phyloP scores from a whole-genome alignment of 2,888 invertebrate genomes.

The Calephelis perditalis region DNA sequence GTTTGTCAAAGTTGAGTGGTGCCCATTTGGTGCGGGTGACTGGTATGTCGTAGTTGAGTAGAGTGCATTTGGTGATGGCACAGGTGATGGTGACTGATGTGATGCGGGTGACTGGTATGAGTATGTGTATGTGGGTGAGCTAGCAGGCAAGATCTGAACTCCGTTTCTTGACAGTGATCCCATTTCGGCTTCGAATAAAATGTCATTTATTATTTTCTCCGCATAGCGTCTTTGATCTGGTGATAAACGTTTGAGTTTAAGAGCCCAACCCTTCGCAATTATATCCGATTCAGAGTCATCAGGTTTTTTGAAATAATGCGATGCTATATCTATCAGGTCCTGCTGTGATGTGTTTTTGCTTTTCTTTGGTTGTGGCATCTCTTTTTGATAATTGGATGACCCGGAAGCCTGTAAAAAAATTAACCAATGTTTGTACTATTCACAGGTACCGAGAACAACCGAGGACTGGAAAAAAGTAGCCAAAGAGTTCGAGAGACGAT shows the following conservation, averaged over 20 bases:
- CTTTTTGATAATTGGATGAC: conserved; percentile 10
- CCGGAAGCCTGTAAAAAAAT: not conserved
- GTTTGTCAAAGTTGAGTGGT: too few relatives aligned
- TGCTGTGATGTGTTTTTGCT: conserved; percentile 6
- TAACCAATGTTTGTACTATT: not conserved
- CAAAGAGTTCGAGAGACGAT: not conserved
- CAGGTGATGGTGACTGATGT: not conserved
- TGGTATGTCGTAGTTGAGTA: not conserved
- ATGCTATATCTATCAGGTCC: conserved; percentile 4
- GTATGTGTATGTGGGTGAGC: conserved; percentile 1
- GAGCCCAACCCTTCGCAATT: conserved; percentile 25
- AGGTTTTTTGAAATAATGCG: conserved; percentile 11
- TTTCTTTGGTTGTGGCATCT: conserved; percentile 5
- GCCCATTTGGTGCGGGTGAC: too few relatives aligned
- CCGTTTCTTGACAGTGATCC: conserved; percentile 21
- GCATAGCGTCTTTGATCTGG: conserved; percentile 26
- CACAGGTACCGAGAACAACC: conserved; percentile 1
- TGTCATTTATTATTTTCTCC: conserved; percentile 27
- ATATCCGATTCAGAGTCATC: conserved; percentile 21
- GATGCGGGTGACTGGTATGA: not conserved
- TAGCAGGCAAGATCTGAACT: conserved; percentile 14
- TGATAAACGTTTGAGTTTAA: conserved; percentile 24
- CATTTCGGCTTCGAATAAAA: conserved; percentile 25
- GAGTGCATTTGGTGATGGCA: not conserved
- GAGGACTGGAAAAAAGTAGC: conserved; percentile 3